A percentile compares a stretch with the other conserved stretches of the same genome.
Evolutionary conservation across 1,140 invertebrate species (phyloP).

Genomic region (Ceratosolen solmsi): DNA sequence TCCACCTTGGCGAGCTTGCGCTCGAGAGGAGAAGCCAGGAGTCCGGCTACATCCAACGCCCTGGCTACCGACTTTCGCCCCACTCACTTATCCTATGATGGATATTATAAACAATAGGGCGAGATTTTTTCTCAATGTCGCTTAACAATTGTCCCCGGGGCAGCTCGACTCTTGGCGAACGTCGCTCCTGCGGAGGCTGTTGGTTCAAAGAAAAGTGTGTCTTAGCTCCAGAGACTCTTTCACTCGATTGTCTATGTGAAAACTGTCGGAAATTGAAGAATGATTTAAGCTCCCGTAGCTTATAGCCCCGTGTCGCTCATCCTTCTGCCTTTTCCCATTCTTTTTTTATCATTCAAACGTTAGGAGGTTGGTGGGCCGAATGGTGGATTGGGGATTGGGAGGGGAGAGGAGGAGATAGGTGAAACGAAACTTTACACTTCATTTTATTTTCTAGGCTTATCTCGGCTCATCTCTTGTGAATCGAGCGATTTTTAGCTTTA

Average conservation of each 20-base stretch:
- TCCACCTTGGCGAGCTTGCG: conserved; percentile 55
- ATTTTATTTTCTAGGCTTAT: too few relatives aligned
- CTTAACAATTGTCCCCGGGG: neutral
- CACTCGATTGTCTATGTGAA: neutral
- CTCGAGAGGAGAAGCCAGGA: conserved; percentile 52
- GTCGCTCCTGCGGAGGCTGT: neutral
- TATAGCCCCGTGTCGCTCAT: too few relatives aligned
- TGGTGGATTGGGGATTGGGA: too few relatives aligned
- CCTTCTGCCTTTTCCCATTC: too few relatives aligned
- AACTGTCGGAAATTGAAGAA: neutral
- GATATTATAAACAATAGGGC: neutral
- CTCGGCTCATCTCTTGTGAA: too few relatives aligned
- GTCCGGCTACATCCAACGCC: conserved; percentile 57
- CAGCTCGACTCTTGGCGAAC: conserved; percentile 2
- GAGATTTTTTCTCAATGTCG: neutral
- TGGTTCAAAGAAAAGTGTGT: conserved; percentile 29
- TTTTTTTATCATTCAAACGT: too few relatives aligned
- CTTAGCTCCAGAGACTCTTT: neutral
- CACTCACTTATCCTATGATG: neutral
- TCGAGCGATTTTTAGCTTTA: too few relatives aligned
- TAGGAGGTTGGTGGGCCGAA: too few relatives aligned
- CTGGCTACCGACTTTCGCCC: too few relatives aligned
- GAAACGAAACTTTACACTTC: too few relatives aligned
- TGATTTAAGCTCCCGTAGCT: neutral
- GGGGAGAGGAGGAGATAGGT: too few relatives aligned